Percentiles rank a stretch among this genome's conserved stretches.
These are phyloP conservation scores for Eutolmus rufibarbis DNA, from an alignment of 2,888 invertebrate species.

Conservation along the genomic window DNA sequence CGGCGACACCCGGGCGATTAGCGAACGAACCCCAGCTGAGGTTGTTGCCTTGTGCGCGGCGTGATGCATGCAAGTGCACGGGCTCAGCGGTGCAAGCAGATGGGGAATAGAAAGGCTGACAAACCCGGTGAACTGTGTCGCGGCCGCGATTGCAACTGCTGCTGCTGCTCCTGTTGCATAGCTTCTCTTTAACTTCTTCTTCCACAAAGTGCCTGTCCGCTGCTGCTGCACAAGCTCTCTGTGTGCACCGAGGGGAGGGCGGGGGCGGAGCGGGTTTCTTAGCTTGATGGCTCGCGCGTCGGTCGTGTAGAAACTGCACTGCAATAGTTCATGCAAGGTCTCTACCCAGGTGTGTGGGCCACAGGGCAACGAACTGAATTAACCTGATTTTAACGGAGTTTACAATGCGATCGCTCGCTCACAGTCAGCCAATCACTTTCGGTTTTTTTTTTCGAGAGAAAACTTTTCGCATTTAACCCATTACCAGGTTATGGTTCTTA, in stretches of 20 bases:
- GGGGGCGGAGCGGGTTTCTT: background rate
- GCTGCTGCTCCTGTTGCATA: background rate
- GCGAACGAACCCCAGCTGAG: background rate
- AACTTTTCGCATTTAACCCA: background rate
- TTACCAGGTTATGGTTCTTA: background rate
- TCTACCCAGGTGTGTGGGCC: conserved; percentile 37
- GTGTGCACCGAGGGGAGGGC: background rate
- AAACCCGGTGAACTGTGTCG: background rate
- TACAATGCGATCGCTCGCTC: background rate
- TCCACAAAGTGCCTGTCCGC: background rate
- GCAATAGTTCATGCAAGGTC: conserved; percentile 33
- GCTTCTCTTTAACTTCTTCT: background rate
- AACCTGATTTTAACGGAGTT: conserved; percentile 60
- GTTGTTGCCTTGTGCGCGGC: conserved; percentile 11
- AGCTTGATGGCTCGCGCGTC: background rate
- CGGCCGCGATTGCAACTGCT: background rate
- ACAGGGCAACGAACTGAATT: conserved; percentile 61
- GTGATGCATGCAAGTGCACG: background rate
- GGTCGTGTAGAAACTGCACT: conserved; percentile 15
- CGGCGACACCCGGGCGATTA: background rate
- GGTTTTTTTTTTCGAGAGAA: background rate
- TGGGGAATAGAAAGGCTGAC: conserved; percentile 3
- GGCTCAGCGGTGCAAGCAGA: background rate
- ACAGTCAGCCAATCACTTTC: conserved; percentile 27
- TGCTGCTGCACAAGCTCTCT: no score